Evolutionary conservation across 2,113 vertebrate species (phyloP).

Genomic region (Zosterops japonicus): DNA sequence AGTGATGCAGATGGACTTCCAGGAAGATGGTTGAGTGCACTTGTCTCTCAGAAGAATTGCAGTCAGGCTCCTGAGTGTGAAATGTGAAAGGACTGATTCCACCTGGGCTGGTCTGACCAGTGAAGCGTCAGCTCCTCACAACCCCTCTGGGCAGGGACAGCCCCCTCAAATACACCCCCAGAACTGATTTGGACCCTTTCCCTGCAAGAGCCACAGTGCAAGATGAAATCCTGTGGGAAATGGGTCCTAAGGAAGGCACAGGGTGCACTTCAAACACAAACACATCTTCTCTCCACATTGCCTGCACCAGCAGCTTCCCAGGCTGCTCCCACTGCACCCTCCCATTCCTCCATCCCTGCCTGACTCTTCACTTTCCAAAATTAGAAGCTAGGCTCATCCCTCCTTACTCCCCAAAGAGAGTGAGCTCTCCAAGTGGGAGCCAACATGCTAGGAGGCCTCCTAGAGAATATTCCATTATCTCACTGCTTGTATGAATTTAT

Average conservation of each 20-base stretch:
- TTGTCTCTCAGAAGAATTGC: neutral
- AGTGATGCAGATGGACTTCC: neutral
- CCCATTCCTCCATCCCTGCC: neutral
- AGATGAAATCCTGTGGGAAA: neutral
- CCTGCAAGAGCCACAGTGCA: accelerated
- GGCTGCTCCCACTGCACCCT: neutral
- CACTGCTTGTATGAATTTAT: neutral
- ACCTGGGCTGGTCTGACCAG: neutral
- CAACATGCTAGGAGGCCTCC: neutral
- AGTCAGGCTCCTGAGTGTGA: neutral
- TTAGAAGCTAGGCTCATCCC: neutral
- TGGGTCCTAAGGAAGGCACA: neutral
- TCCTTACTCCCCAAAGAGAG: neutral
- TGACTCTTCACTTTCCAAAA: neutral
- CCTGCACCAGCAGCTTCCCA: neutral
- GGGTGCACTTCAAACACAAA: neutral
- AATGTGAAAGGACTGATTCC: neutral
- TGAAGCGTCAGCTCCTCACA: neutral
- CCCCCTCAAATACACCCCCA: neutral
- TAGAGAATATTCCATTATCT: neutral
- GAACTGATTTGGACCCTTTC: neutral
- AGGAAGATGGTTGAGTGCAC: neutral
- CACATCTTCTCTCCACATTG: neutral
- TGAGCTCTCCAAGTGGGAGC: neutral
- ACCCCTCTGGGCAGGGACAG: neutral